phyloP scores from a whole-genome alignment of 1,140 invertebrate species.

The Andrena cerasifolii region DNA sequence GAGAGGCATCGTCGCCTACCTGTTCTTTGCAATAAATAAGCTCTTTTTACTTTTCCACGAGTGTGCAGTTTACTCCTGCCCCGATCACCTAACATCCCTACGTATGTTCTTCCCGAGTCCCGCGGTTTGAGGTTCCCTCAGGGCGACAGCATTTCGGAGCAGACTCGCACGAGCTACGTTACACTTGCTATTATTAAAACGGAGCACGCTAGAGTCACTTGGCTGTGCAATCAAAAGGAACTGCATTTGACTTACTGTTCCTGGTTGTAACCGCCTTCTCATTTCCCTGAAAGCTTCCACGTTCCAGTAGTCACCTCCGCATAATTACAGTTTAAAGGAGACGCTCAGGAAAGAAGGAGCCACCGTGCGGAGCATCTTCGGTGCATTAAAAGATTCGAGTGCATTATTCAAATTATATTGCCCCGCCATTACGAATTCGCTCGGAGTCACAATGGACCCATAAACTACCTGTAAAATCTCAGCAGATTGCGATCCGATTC shows the following conservation, averaged over 20 bases:
- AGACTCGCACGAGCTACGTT: no score
- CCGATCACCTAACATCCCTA: no score
- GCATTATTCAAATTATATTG: slow-evolving; percentile 15
- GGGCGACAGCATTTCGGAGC: no score
- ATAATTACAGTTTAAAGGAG: slow-evolving; percentile 13
- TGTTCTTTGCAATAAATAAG: no score
- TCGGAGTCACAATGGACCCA: not conserved
- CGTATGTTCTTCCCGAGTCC: no score
- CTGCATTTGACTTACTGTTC: slow-evolving; percentile 7
- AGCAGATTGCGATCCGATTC: slow-evolving; percentile 17
- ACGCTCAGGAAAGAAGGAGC: no score
- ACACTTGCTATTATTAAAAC: slow-evolving; percentile 7
- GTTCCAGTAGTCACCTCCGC: not conserved
- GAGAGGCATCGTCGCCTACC: no score
- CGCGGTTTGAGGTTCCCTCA: not conserved
- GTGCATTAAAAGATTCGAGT: slow-evolving; percentile 1
- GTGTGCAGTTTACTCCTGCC: no score
- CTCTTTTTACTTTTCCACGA: no score
- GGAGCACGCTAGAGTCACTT: not conserved
- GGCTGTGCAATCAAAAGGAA: slow-evolving; percentile 6
- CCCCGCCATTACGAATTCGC: slow-evolving; percentile 21
- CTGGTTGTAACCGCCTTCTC: slow-evolving; percentile 5
- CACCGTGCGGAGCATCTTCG: not conserved
- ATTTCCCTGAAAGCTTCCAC: slow-evolving; percentile 29
- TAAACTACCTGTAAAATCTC: slow-evolving; percentile 14